These are phyloP conservation scores for Murina feae DNA, from an alignment of 2,113 vertebrate genomes.

Conservation along the genomic window DNA sequence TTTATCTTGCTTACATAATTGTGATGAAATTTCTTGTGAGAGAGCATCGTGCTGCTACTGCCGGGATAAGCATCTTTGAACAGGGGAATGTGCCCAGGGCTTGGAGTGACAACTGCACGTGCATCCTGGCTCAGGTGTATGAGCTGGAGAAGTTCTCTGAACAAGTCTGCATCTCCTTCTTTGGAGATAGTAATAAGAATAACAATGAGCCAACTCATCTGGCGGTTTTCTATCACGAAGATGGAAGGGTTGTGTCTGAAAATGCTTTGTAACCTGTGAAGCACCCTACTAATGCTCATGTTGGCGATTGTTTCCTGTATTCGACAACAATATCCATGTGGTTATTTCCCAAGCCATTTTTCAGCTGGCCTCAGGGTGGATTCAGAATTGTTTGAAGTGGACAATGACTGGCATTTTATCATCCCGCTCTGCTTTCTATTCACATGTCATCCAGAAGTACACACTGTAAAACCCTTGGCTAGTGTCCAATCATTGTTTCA, in stretches of 20 bases:
- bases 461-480: not conserved
- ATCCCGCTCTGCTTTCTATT: not conserved
- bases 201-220: not conserved
- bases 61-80: not conserved
- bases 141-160: not conserved
- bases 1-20: not conserved
- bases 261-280: not conserved
- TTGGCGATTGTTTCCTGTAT: not conserved
- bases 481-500: not conserved
- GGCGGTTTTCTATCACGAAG: not conserved
- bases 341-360: not conserved
- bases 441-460: not conserved
- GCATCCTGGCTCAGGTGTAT: not conserved
- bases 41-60: not conserved
- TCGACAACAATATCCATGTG: not conserved
- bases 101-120: not conserved
- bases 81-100: not conserved
- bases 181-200: not conserved
- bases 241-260: not conserved
- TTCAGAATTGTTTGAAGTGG: slow-evolving; percentile 35
- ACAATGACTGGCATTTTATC: slow-evolving; percentile 11
- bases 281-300: not conserved
- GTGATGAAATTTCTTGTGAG: not conserved
- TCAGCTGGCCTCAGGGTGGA: not conserved
- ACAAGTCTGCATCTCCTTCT: not conserved